These are phyloP conservation scores for Tychaedon coryphoeus DNA, from an alignment of 2,113 vertebrate genomes.

Conservation along the genomic window DNA sequence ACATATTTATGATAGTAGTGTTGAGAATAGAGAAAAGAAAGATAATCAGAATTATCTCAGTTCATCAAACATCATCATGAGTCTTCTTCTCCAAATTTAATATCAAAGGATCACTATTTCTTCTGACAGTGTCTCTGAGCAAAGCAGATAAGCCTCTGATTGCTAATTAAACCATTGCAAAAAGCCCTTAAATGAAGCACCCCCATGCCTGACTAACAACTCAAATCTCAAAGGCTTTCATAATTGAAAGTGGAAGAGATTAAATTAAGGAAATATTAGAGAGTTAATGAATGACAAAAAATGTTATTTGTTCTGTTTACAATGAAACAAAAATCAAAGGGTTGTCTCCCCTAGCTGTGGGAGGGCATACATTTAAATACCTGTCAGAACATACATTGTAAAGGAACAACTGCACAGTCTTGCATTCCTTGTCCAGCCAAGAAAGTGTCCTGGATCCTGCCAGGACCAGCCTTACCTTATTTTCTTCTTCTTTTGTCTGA, in stretches of 20 bases:
- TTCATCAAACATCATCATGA: background rate
- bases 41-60: background rate
- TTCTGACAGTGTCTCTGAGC: constrained; percentile 16
- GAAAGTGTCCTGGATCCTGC: background rate
- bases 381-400: background rate
- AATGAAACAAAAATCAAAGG: background rate
- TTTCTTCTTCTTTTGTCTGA: background rate
- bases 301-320: constrained; percentile 25
- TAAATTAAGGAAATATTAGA: constrained; percentile 49
- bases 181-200: constrained; percentile 39
- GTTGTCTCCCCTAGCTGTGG: background rate
- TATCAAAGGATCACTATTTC: constrained; percentile 33
- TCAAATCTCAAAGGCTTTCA: constrained; percentile 56
- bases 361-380: background rate
- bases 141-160: constrained; percentile 42
- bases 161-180: constrained; percentile 58
- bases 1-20: background rate
- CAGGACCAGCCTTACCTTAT: background rate
- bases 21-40: background rate
- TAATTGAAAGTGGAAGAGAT: constrained; percentile 54
- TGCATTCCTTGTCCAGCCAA: background rate
- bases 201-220: constrained; percentile 40
- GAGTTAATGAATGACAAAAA: constrained; percentile 44
- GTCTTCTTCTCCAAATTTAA: background rate
- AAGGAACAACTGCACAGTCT: background rate